These are phyloP conservation scores for Monochamus saltuarius DNA, from an alignment of 1,140 invertebrate species.

Conservation along the genomic window DNA sequence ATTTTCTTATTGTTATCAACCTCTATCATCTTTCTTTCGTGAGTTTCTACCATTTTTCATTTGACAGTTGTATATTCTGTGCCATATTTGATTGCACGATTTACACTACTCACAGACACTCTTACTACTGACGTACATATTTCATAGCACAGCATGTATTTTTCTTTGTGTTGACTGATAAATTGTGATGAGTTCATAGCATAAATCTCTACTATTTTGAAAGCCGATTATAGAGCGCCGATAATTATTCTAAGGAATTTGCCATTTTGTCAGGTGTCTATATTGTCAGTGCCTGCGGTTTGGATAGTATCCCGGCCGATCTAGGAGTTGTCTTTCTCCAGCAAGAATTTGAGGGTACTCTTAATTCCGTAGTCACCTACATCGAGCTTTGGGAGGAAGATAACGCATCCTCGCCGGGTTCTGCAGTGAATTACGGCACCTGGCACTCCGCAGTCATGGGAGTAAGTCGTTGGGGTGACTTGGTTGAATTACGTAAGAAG, in stretches of 20 bases:
- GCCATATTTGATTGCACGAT: too few species aligned
- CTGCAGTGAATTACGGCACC: constrained; percentile 70
- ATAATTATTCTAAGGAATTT: too few species aligned
- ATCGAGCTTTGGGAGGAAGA: constrained; percentile 52
- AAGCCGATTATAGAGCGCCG: too few species aligned
- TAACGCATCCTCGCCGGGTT: constrained; percentile 32
- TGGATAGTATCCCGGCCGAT: constrained; percentile 86
- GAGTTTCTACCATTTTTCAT: too few species aligned
- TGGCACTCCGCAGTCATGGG: constrained; percentile 80
- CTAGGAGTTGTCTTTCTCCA: constrained; percentile 75
- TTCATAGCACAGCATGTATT: too few species aligned
- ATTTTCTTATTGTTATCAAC: too few species aligned
- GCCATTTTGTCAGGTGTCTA: constrained; percentile 71
- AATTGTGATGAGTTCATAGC: too few species aligned
- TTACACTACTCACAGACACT: too few species aligned
- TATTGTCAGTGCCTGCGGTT: constrained; percentile 86
- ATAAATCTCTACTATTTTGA: neutral
- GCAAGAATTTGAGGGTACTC: constrained; percentile 69
- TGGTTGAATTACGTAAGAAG: constrained; percentile 62
- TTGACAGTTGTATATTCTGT: too few species aligned
- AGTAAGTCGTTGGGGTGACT: constrained; percentile 62
- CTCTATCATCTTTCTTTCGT: too few species aligned
- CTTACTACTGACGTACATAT: too few species aligned
- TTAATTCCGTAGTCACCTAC: constrained; percentile 78
- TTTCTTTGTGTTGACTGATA: too few species aligned